Evolutionary conservation across 1,140 invertebrate species (phyloP).

Genomic region (Schlechtendalia chinensis): DNA sequence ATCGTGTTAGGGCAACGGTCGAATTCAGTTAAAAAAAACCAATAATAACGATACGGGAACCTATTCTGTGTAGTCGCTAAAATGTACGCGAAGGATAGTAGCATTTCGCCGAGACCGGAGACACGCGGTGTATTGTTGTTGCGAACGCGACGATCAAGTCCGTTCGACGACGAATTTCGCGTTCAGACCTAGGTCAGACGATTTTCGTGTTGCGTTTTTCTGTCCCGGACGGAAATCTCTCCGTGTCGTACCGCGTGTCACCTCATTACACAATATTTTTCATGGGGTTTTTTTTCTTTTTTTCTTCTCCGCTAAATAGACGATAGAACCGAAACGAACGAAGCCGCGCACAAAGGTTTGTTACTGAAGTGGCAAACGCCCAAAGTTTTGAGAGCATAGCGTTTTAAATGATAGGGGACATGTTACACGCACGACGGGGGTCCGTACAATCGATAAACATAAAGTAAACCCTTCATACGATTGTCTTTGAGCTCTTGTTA

Average conservation of each 20-base stretch:
- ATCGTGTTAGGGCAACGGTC: no score
- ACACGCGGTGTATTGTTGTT: no score
- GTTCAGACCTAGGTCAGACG: no score
- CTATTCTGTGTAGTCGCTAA: no score
- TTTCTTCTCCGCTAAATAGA: background rate
- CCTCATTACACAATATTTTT: slow-evolving; percentile 15
- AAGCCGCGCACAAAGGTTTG: slow-evolving; percentile 15
- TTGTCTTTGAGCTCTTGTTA: slow-evolving; percentile 35
- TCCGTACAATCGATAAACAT: slow-evolving; percentile 38
- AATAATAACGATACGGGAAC: no score
- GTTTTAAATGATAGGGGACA: slow-evolving; percentile 46
- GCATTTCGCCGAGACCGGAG: no score
- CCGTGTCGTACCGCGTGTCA: no score
- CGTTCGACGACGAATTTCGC: no score
- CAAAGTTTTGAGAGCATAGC: background rate
- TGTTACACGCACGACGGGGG: slow-evolving; percentile 35
- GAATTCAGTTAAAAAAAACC: no score
- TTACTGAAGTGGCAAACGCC: slow-evolving; percentile 12
- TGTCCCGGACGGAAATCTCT: background rate
- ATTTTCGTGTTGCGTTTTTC: background rate
- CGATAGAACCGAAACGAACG: slow-evolving; percentile 17
- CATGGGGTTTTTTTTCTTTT: background rate
- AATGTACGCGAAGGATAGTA: no score
- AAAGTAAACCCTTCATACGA: slow-evolving; percentile 37
- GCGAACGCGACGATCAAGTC: no score